Evolutionary conservation across 2,797 vertebrate genomes (phyloP).

Genomic region (Acipenser transmontanus): DNA sequence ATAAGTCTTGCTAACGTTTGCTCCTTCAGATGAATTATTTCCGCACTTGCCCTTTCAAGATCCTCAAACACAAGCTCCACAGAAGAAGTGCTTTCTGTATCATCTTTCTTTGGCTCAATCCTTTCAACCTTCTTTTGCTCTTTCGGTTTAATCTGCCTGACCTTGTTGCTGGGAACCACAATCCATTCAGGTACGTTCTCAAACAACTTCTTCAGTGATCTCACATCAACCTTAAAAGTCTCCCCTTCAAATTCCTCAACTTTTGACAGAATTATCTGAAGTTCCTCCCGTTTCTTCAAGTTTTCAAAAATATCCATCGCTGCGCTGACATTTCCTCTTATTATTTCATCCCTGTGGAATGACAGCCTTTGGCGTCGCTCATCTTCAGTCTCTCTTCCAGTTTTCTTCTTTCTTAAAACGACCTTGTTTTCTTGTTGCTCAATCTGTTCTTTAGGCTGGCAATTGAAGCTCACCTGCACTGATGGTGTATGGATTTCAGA

Average conservation of each 20-base stretch:
- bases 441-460: constrained; percentile 14
- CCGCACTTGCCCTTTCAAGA: constrained; percentile 79
- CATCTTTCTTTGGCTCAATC: constrained; percentile 34
- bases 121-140: constrained; percentile 33
- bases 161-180: constrained; percentile 41
- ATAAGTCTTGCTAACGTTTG: constrained; percentile 82
- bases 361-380: constrained; percentile 75
- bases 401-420: constrained; percentile 56
- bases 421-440: constrained; percentile 39
- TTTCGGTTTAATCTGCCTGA: constrained; percentile 30
- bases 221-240: constrained; percentile 64
- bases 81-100: constrained; percentile 52
- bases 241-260: constrained; percentile 80
- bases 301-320: constrained; percentile 78
- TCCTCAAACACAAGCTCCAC: constrained; percentile 81
- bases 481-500: constrained; percentile 17
- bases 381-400: constrained; percentile 57
- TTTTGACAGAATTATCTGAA: constrained; percentile 72
- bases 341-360: constrained; percentile 82
- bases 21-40: constrained; percentile 83
- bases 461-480: constrained; percentile 18
- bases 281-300: constrained; percentile 72
- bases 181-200: constrained; percentile 75
- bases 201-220: constrained; percentile 67
- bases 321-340: constrained; percentile 71